Conservation (phyloP, 2,113 vertebrate species). For the Odobenus rosmarus region DNA sequence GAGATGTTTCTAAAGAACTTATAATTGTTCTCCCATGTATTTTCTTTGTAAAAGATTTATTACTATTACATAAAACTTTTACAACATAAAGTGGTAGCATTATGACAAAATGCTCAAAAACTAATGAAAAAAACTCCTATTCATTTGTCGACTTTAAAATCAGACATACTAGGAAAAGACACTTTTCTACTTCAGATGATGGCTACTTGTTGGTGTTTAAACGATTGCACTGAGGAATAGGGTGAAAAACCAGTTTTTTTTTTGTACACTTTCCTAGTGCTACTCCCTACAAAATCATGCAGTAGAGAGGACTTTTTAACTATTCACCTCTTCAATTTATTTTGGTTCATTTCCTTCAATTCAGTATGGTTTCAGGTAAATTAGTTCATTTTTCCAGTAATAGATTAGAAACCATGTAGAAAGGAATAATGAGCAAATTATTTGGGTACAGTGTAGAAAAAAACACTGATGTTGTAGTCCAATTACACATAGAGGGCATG, state of each 20-base stretch:
- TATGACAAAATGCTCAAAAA: conserved; percentile 27
- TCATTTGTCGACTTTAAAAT: conserved; percentile 44
- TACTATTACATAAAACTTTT: conserved; percentile 3
- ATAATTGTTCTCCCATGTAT: conserved; percentile 51
- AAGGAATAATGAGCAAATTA: neutral
- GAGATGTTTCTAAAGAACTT: conserved; percentile 37
- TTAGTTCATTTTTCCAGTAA: neutral
- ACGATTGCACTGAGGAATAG: neutral
- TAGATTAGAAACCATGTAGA: neutral
- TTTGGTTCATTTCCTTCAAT: neutral
- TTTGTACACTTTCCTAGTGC: neutral
- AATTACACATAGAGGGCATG: neutral
- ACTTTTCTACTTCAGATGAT: neutral
- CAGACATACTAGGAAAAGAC: neutral
- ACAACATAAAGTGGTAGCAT: neutral
- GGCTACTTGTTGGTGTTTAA: conserved; percentile 23
- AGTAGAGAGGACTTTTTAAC: neutral
- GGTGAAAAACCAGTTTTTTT: neutral
- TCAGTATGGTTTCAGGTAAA: neutral
- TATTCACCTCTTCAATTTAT: neutral
- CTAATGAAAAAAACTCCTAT: neutral
- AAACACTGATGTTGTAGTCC: neutral
- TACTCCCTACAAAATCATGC: neutral
- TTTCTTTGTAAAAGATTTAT: conserved; percentile 55
- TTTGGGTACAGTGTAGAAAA: neutral